These are phyloP conservation scores for Forbesichthys papilliferus DNA, from an alignment of 2,113 vertebrate species.

Conservation along the genomic window DNA sequence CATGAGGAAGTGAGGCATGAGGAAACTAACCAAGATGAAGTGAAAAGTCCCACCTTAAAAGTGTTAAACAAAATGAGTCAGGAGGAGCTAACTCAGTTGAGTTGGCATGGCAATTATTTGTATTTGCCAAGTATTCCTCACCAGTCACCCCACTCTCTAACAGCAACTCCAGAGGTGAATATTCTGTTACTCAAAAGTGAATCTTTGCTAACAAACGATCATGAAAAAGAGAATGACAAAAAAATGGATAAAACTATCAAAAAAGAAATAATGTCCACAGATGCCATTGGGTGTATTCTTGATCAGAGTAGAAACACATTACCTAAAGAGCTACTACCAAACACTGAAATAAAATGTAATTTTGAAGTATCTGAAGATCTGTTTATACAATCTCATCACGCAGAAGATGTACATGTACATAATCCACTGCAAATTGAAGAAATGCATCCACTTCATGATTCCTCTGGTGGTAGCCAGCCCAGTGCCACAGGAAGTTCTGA, in stretches of 20 bases:
- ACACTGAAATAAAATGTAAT: conserved; percentile 11
- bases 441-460: background rate
- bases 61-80: conserved; percentile 5
- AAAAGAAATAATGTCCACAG: background rate
- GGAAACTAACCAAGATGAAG: background rate
- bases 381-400: background rate
- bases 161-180: background rate
- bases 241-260: background rate
- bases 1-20: background rate
- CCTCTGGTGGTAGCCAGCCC: too few species aligned
- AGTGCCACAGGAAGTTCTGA: too few species aligned
- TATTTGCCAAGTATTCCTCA: background rate
- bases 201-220: background rate
- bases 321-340: background rate
- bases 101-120: background rate
- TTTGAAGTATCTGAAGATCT: conserved; percentile 5
- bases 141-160: background rate
- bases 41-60: background rate
- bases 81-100: conserved; percentile 2
- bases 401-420: background rate
- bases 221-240: background rate
- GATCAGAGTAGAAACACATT: conserved; percentile 1
- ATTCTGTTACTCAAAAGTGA: background rate
- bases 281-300: background rate
- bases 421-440: conserved; percentile 10